phyloP scores from a whole-genome alignment of 2,797 vertebrate genomes.

The Cercopithecus mitis region DNA sequence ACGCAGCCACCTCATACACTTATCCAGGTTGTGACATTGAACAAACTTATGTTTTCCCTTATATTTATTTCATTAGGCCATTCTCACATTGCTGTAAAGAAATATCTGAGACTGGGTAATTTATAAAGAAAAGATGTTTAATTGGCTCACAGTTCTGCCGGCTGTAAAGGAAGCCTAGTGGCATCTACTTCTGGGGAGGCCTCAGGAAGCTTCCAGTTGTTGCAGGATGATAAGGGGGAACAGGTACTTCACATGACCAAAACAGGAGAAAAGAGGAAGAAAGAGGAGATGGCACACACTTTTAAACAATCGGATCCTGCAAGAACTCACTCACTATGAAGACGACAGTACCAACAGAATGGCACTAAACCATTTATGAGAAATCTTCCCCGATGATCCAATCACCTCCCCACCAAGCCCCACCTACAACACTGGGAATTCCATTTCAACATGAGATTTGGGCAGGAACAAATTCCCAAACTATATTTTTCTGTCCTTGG shows the following conservation, averaged over 20 bases:
- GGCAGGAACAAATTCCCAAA: neutral
- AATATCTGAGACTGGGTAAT: neutral
- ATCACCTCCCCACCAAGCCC: neutral
- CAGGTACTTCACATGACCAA: neutral
- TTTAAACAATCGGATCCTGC: neutral
- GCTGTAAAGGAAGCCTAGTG: neutral
- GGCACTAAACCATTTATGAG: neutral
- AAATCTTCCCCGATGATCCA: neutral
- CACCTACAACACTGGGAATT: neutral
- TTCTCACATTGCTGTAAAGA: neutral
- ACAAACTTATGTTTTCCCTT: neutral
- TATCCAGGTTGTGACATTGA: neutral
- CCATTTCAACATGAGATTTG: neutral
- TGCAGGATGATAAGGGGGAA: neutral
- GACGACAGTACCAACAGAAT: neutral
- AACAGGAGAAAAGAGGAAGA: neutral
- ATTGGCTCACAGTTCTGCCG: neutral
- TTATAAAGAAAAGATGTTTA: neutral
- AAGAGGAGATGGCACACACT: neutral
- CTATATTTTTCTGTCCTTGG: neutral
- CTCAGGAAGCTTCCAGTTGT: neutral
- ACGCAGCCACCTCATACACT: neutral
- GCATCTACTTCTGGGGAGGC: neutral
- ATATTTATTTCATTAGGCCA: neutral
- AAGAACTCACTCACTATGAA: neutral